Percentiles rank a stretch among this genome's conserved stretches.
Conservation (phyloP, 1,140 invertebrate species). For the Galendromus occidentalis region DNA sequence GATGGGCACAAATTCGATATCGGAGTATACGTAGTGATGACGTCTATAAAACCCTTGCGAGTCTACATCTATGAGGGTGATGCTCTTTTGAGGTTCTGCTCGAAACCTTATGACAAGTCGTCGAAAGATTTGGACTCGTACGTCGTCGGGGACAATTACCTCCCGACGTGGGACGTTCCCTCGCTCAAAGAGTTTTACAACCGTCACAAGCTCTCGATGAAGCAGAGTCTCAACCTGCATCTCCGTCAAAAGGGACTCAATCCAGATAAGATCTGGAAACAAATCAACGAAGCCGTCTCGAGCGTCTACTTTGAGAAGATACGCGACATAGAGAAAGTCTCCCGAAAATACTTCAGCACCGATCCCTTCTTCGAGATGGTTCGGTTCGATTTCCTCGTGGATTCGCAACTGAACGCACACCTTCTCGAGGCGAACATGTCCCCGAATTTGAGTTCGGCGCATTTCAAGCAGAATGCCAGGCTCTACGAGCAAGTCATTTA, state of each 20-base stretch:
- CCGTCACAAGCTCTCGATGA: slow-evolving; percentile 59
- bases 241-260: slow-evolving; percentile 36
- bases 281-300: slow-evolving; percentile 55
- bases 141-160: slow-evolving; percentile 80
- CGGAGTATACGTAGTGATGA: slow-evolving; percentile 77
- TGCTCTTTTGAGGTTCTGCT: slow-evolving; percentile 73
- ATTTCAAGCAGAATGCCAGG: slow-evolving; percentile 65
- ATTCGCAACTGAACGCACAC: slow-evolving; percentile 64
- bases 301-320: slow-evolving; percentile 37
- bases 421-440: slow-evolving; percentile 96
- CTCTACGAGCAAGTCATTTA: slow-evolving; percentile 83
- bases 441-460: slow-evolving; percentile 79
- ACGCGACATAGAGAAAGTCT: slow-evolving; percentile 10
- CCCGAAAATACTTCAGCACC: slow-evolving; percentile 15
- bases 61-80: slow-evolving; percentile 77
- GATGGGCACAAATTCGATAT: slow-evolving; percentile 89
- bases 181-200: slow-evolving; percentile 38
- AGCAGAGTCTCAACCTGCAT: slow-evolving; percentile 29
- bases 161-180: slow-evolving; percentile 66
- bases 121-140: slow-evolving; percentile 59
- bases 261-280: slow-evolving; percentile 51
- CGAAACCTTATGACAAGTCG: slow-evolving; percentile 78
- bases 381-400: slow-evolving; percentile 76
- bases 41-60: slow-evolving; percentile 69
- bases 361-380: slow-evolving; percentile 83